phyloP scores from a whole-genome alignment of 2,797 vertebrate genomes.

The Uromys caudimaculatus region DNA sequence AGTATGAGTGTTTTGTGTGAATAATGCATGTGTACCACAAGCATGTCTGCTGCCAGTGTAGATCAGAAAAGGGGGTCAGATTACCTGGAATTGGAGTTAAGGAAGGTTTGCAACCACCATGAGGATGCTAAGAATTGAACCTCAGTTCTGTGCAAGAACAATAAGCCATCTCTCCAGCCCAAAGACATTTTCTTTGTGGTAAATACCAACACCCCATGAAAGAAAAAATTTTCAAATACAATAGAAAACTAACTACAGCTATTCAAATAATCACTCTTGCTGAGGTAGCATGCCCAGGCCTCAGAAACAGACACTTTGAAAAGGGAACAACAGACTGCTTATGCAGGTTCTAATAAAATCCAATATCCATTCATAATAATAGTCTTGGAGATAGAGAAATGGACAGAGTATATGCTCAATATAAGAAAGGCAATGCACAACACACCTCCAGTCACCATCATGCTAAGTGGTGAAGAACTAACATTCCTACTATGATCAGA shows the following conservation, averaged over 20 bases:
- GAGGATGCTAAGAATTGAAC: background rate
- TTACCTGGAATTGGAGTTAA: background rate
- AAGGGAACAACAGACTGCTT: background rate
- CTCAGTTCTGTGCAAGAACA: background rate
- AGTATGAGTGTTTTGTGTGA: background rate
- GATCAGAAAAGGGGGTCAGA: background rate
- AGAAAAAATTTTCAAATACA: slow-evolving; percentile 1
- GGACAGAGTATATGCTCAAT: background rate
- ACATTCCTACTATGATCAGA: background rate
- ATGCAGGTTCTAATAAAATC: background rate
- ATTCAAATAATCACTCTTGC: background rate
- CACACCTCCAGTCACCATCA: background rate
- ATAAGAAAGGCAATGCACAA: background rate
- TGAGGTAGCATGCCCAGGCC: background rate
- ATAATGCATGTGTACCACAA: background rate
- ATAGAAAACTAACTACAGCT: background rate
- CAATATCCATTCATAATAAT: background rate
- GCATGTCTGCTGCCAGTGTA: background rate
- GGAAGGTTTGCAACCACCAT: background rate
- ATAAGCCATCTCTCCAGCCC: background rate
- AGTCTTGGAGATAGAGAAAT: background rate
- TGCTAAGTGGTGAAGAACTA: background rate
- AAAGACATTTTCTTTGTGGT: background rate
- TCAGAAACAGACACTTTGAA: background rate
- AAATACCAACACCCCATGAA: background rate